Conservation (phyloP, 2,113 vertebrate genomes). For the Cnemophilus loriae region DNA sequence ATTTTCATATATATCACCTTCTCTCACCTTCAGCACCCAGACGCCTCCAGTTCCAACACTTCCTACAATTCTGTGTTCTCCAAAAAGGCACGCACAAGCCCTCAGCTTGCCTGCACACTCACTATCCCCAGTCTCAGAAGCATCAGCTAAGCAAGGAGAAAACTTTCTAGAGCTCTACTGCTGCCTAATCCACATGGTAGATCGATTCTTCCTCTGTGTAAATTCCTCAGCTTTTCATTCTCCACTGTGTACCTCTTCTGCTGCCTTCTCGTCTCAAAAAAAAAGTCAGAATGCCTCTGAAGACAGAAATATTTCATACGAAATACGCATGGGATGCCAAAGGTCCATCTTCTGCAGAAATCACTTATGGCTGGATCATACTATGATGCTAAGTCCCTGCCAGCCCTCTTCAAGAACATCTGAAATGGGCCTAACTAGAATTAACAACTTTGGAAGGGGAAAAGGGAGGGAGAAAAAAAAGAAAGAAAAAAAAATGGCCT, state of each 20-base stretch:
- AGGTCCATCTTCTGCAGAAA: not conserved
- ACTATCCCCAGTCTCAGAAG: not conserved
- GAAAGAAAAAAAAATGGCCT: not conserved
- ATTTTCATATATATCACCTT: rapidly evolving
- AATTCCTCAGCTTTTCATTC: not conserved
- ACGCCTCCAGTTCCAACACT: not conserved
- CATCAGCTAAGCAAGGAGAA: not conserved
- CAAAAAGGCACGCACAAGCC: not conserved
- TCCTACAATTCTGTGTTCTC: not conserved
- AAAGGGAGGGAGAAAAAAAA: not conserved
- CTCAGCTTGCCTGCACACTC: not conserved
- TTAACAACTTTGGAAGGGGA: not conserved
- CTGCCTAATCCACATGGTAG: not conserved
- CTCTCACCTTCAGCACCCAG: not conserved
- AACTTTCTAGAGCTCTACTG: not conserved
- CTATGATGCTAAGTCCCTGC: not conserved
- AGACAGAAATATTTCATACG: not conserved
- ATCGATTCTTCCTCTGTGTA: not conserved
- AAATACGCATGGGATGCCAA: not conserved
- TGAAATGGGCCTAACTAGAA: not conserved
- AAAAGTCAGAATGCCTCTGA: not conserved
- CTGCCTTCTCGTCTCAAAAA: not conserved
- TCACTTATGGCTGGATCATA: not conserved
- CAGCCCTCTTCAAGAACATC: not conserved
- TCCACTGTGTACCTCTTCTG: not conserved